Evolutionary conservation across 2,113 vertebrate species (phyloP).

Genomic region (Diadophis punctatus): DNA sequence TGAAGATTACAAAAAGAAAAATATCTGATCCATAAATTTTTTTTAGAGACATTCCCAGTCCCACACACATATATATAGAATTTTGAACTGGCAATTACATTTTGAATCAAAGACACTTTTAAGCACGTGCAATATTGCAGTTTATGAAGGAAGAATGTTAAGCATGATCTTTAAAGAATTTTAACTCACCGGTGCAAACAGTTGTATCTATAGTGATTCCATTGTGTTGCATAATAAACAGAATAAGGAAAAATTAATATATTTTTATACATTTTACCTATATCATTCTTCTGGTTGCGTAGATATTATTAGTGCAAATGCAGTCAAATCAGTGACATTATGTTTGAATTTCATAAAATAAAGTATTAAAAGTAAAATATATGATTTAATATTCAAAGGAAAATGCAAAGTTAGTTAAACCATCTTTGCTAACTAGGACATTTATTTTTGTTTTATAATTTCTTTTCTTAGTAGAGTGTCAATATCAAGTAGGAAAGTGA

Average conservation of each 20-base stretch:
- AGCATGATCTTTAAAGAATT: constrained; percentile 76
- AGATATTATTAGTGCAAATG: constrained; percentile 52
- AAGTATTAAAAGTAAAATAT: constrained; percentile 44
- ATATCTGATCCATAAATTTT: constrained; percentile 55
- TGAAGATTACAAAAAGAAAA: constrained; percentile 41
- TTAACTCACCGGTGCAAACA: constrained; percentile 99
- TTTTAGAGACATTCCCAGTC: constrained; percentile 49
- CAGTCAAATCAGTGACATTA: constrained; percentile 44
- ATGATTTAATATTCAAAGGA: constrained; percentile 41
- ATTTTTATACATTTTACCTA: constrained; percentile 66
- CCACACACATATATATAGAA: not conserved
- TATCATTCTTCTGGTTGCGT: constrained; percentile 67
- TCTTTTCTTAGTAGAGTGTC: constrained; percentile 21
- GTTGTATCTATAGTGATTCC: constrained; percentile 99
- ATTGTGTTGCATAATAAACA: constrained; percentile 88
- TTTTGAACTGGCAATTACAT: constrained; percentile 42
- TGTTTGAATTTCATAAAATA: constrained; percentile 44
- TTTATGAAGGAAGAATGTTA: constrained; percentile 65
- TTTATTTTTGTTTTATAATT: constrained; percentile 28
- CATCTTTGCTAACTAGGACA: constrained; percentile 39
- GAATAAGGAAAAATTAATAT: constrained; percentile 88
- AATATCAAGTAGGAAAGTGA: constrained; percentile 21
- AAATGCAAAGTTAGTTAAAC: constrained; percentile 32
- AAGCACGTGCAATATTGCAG: constrained; percentile 47
- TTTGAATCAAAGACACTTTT: constrained; percentile 53